These are phyloP conservation scores for Anoplophora glabripennis DNA, from an alignment of 1,140 invertebrate species.

Conservation along the genomic window DNA sequence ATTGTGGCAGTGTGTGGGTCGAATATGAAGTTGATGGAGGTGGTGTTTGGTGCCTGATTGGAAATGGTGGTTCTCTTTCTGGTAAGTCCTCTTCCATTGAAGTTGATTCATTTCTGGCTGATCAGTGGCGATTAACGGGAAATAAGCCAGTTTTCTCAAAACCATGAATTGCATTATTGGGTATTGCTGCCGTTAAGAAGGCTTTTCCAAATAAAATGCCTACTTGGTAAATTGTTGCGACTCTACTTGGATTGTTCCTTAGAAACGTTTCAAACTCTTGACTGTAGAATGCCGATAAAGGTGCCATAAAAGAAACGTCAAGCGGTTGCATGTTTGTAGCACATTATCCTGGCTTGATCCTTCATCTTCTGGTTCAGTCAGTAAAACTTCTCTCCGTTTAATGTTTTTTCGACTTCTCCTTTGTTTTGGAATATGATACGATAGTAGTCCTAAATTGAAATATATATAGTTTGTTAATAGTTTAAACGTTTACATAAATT, in stretches of 20 bases:
- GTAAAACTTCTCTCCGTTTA: too few species aligned
- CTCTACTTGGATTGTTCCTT: slow-evolving; percentile 19
- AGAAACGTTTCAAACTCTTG: slow-evolving; percentile 27
- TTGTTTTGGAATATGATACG: too few species aligned
- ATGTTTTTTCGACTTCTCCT: too few species aligned
- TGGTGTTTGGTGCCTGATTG: slow-evolving; percentile 20
- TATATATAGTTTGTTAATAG: too few species aligned
- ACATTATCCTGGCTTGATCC: too few species aligned
- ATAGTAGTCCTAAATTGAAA: too few species aligned
- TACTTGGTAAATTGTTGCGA: slow-evolving; percentile 16
- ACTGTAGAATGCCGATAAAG: slow-evolving; percentile 22
- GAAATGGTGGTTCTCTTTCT: slow-evolving; percentile 17
- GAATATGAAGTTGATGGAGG: slow-evolving; percentile 22
- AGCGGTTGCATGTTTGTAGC: too few species aligned
- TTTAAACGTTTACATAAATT: too few species aligned
- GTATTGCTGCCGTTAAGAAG: slow-evolving; percentile 12
- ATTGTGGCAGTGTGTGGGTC: slow-evolving; percentile 20
- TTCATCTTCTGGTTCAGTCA: too few species aligned
- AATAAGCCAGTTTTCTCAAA: slow-evolving; percentile 34
- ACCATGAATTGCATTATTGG: slow-evolving; percentile 38
- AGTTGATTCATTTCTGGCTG: slow-evolving; percentile 18
- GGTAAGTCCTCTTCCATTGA: neutral
- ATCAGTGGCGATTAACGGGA: slow-evolving; percentile 29
- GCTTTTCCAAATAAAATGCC: slow-evolving; percentile 22
- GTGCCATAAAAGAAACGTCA: slow-evolving; percentile 14